Percentiles rank a stretch among this genome's conserved stretches.
Conservation (phyloP, 2,888 invertebrate species). For the Torymus texanus region DNA sequence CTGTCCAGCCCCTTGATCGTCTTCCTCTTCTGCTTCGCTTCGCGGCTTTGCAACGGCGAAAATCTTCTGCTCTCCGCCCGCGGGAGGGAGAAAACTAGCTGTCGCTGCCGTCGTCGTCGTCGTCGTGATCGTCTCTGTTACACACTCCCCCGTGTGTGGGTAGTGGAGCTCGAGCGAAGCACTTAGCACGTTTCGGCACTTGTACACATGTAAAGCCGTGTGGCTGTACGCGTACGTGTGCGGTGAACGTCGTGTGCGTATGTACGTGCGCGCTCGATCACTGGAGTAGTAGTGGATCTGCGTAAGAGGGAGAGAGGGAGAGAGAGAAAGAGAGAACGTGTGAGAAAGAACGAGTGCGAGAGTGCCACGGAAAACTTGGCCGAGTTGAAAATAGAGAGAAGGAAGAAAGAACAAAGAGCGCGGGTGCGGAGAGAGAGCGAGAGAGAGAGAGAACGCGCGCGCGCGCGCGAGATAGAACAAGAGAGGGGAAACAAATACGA, state of each 20-base stretch:
- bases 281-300: background rate
- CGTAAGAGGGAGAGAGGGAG: background rate
- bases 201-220: conserved; percentile 1
- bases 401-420: background rate
- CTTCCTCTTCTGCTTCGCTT: no score
- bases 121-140: no score
- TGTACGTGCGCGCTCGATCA: no score
- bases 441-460: background rate
- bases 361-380: conserved; percentile 31
- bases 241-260: no score
- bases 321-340: conserved; percentile 8
- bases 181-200: conserved; percentile 50
- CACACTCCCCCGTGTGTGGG: background rate
- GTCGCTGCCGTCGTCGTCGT: background rate
- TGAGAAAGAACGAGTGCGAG: background rate
- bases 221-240: background rate
- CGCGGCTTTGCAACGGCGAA: no score
- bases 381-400: conserved; percentile 28
- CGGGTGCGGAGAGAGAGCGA: background rate
- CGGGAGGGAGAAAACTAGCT: conserved; percentile 18
- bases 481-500: no score
- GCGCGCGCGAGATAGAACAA: background rate
- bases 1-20: no score
- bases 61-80: no score
- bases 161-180: conserved; percentile 26